Evolutionary conservation across 2,888 invertebrate genomes (phyloP).

Genomic region (Sphecodes monilicornis): DNA sequence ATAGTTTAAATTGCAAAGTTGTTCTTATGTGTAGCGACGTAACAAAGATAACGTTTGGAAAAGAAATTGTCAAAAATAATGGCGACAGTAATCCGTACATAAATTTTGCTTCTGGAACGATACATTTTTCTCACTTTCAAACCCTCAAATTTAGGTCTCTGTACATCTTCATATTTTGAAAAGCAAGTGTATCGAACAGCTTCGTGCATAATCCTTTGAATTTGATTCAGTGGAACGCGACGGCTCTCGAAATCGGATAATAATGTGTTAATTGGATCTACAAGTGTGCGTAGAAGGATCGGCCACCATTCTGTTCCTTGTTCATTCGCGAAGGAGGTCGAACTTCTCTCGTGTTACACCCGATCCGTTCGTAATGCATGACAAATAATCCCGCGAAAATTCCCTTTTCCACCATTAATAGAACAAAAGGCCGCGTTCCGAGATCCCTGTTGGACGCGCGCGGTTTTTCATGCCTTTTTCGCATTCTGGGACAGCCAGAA

Average conservation of each 20-base stretch:
- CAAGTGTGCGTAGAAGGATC: not conserved
- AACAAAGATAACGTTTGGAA: not conserved
- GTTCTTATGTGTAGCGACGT: not conserved
- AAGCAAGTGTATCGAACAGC: not conserved
- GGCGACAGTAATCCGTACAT: not conserved
- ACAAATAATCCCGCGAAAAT: constrained; percentile 14
- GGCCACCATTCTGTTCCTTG: not conserved
- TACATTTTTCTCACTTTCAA: not conserved
- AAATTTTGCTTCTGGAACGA: not conserved
- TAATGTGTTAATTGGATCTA: not conserved
- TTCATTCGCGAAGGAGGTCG: not conserved
- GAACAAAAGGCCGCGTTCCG: constrained; percentile 1
- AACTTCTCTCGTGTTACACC: not conserved
- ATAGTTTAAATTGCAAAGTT: too few species aligned
- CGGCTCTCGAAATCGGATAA: not conserved
- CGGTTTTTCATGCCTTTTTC: constrained; percentile 1
- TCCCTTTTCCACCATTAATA: not conserved
- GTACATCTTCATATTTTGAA: not conserved
- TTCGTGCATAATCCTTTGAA: not conserved
- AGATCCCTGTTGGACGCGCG: not conserved
- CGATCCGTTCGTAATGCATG: not conserved
- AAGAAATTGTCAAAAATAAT: not conserved
- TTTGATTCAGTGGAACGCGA: not conserved
- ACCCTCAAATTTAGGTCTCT: not conserved
- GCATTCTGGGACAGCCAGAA: constrained; percentile 15